Base-by-base conservation (phyloP, 2,797 vertebrate genomes). In the Sarcoramphus papa region DNA sequence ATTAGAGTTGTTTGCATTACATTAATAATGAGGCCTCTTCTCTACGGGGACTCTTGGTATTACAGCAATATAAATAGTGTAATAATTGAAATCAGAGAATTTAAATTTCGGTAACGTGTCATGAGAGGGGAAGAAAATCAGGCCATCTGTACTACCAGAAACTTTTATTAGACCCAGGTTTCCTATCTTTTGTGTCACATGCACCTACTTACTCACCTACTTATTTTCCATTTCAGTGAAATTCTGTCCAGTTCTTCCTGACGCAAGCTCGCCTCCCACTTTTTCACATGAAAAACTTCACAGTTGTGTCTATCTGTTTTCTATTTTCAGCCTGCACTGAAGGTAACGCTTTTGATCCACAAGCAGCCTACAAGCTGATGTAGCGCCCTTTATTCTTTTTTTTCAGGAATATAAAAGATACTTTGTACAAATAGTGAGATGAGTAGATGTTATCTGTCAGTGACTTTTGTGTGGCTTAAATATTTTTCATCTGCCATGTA, bases 11-110 rank as follows among this genome's bases (percentile, higher is more conserved):
- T 88, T 95, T 93, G 67, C 62, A 22, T 91, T 68, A 45, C 91
- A 59, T 87, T 90, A 90, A 90, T 91, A 94, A 91, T 2, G 68
- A 95, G 92, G 75, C 65, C 84, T 92, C 68, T 82, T 59, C 90
- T 72, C 93, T 72, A 24, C 2, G 0, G 92, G 72, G 92, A 87
- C 86, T 35, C 22, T 10, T 8, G 59, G 80, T 83, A 37, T 60
- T 79, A 85, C 56, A 83, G 78, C 84, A 93, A 30, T 57, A 95
- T 82, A 90, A 95, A 92, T 24, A 83, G 84, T 17, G 78, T n/a
- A 93, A 94, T 96, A 96, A 97, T 81, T 94, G 96, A 93, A 95
- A 96, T 97, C 93, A 95, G 94, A 92, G 88, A 95, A 95, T 80
- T 80, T 47, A 90, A 53, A 95, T 89, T 72, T 90, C 1, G 0